A percentile compares a stretch with the other conserved stretches of the same genome.
phyloP scores from a whole-genome alignment of 2,888 invertebrate species.

The Entomobrya multifasciata region DNA sequence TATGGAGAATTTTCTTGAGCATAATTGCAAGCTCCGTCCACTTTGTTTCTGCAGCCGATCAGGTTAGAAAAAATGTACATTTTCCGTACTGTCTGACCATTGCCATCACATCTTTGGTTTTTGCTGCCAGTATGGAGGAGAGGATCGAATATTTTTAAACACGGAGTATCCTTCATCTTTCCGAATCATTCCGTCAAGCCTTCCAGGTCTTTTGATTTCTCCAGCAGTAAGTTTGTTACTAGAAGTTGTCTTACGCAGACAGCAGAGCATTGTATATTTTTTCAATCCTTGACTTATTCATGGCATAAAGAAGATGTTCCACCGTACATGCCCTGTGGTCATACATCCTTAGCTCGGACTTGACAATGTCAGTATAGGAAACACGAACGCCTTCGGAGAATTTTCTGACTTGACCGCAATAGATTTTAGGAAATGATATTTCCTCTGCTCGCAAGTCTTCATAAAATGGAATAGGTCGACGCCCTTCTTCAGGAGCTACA shows the following conservation, averaged over 20 bases:
- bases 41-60: slow-evolving; percentile 63
- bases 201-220: background rate
- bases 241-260: background rate
- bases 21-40: no score
- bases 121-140: slow-evolving; percentile 65
- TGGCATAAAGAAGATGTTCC: slow-evolving; percentile 53
- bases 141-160: no score
- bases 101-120: no score
- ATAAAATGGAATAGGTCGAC: slow-evolving; percentile 15
- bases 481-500: slow-evolving; percentile 57
- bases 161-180: slow-evolving; percentile 68
- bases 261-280: background rate
- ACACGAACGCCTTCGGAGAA: background rate
- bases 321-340: no score
- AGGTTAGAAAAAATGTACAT: slow-evolving; percentile 62
- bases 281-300: slow-evolving; percentile 28
- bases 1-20: slow-evolving; percentile 2
- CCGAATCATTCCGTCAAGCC: slow-evolving; percentile 8
- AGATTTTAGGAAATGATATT: slow-evolving; percentile 55
- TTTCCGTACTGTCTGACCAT: slow-evolving; percentile 59
- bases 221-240: background rate
- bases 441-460: slow-evolving; percentile 21
- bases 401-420: slow-evolving; percentile 8
- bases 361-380: slow-evolving; percentile 60
- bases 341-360: slow-evolving; percentile 55